Evolutionary conservation across 23 tunicate species (phyloP).

Genomic region (Styela plicata): DNA sequence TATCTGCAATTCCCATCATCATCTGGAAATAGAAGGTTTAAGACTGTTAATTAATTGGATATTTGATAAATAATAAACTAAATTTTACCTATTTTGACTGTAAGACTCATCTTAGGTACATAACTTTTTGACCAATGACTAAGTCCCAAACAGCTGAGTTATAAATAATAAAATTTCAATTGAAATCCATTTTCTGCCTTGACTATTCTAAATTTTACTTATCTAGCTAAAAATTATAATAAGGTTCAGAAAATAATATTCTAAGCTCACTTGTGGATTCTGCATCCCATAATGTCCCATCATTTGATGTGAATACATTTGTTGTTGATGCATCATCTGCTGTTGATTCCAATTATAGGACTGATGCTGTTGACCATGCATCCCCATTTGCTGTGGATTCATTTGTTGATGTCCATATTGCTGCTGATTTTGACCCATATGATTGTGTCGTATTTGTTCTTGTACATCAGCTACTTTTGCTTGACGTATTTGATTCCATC

Average conservation of each 20-base stretch:
- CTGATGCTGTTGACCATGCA: background rate
- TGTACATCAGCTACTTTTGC: constrained; percentile 19
- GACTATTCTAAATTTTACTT: no score
- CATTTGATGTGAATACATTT: constrained; percentile 50
- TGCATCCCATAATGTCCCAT: constrained; percentile 1
- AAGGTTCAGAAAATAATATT: no score
- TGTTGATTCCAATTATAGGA: constrained; percentile 20
- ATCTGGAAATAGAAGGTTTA: constrained; percentile 1
- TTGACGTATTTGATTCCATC: constrained; percentile 64
- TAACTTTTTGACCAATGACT: no score
- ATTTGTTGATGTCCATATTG: constrained; percentile 20
- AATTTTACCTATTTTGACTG: no score
- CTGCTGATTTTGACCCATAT: constrained; percentile 46
- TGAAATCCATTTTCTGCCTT: no score
- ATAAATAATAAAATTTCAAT: no score
- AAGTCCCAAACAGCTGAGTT: no score
- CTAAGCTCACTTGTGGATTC: constrained; percentile 11
- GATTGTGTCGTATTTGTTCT: constrained; percentile 1
- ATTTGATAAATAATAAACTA: background rate
- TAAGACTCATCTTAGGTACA: no score
- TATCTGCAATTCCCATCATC: constrained; percentile 15
- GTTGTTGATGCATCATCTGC: constrained; percentile 31
- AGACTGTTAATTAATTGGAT: background rate
- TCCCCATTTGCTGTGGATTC: constrained; percentile 4
- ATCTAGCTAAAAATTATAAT: no score